These are phyloP conservation scores for Anolis carolinensis DNA, from an alignment of 2,113 vertebrate genomes.

Conservation along the genomic window DNA sequence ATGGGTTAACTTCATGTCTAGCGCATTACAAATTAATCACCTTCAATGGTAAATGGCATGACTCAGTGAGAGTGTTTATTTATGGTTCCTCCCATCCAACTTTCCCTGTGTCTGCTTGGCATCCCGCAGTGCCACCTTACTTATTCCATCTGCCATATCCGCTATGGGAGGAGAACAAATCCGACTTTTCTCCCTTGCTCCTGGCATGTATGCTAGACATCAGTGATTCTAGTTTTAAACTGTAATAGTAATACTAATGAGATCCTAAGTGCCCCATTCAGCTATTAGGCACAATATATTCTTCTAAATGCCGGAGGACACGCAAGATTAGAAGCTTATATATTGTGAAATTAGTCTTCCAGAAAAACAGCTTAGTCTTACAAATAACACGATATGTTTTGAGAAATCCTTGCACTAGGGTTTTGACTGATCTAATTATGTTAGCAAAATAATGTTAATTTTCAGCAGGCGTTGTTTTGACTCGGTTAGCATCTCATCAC, in stretches of 20 bases:
- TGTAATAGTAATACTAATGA: neutral
- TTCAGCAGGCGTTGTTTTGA: neutral
- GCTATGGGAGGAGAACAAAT: neutral
- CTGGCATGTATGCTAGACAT: neutral
- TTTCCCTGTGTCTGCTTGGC: neutral
- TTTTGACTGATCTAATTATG: neutral
- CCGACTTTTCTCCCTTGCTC: neutral
- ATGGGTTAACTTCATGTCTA: neutral
- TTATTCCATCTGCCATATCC: neutral
- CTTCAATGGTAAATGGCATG: neutral
- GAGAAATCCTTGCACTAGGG: neutral
- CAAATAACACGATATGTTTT: neutral
- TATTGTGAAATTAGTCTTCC: neutral
- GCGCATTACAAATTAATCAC: neutral
- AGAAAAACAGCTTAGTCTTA: neutral
- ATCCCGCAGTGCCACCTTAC: neutral
- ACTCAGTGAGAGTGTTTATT: neutral
- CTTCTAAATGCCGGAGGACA: neutral
- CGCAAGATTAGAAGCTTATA: neutral
- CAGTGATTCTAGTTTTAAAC: neutral
- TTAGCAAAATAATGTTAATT: neutral
- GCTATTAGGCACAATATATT: neutral
- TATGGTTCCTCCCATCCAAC: neutral
- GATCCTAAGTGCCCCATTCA: neutral
- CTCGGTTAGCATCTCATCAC: neutral